A percentile compares a stretch with the other conserved stretches of the same genome.
These are phyloP conservation scores for Panthera tigris DNA, from an alignment of 2,113 vertebrate genomes.

Conservation along the genomic window DNA sequence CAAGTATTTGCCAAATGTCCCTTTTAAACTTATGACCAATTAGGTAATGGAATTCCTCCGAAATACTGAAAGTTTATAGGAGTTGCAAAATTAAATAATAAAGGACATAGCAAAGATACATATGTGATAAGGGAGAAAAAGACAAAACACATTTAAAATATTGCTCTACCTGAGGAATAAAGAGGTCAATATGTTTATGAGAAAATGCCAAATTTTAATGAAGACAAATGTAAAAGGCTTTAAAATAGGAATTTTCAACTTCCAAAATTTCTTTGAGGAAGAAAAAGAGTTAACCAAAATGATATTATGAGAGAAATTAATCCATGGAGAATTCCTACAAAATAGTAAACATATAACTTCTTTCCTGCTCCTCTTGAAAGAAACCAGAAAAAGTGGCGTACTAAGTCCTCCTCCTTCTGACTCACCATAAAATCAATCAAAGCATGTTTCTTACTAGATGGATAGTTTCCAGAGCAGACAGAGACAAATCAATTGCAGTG, in stretches of 20 bases:
- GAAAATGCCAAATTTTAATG: not conserved
- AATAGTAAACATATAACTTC: not conserved
- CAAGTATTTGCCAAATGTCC: not conserved
- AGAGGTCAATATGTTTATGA: not conserved
- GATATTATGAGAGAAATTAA: not conserved
- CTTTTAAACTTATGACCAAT: not conserved
- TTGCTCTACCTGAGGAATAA: not conserved
- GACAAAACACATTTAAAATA: not conserved
- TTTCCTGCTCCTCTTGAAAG: not conserved
- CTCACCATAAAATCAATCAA: constrained; percentile 20
- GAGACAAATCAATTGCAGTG: not conserved
- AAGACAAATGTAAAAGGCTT: not conserved
- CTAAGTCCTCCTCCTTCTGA: constrained; percentile 23
- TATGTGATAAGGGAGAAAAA: not conserved
- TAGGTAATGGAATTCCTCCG: not conserved
- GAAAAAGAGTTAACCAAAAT: not conserved
- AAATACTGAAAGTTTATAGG: not conserved
- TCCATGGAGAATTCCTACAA: not conserved
- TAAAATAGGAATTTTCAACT: not conserved
- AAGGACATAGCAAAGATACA: not conserved
- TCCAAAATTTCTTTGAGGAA: not conserved
- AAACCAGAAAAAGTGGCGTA: not conserved
- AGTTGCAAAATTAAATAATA: not conserved
- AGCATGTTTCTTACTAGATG: not conserved
- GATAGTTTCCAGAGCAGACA: not conserved